Base-by-base conservation (phyloP, 2,113 vertebrate genomes). In the Tinamus guttatus region DNA sequence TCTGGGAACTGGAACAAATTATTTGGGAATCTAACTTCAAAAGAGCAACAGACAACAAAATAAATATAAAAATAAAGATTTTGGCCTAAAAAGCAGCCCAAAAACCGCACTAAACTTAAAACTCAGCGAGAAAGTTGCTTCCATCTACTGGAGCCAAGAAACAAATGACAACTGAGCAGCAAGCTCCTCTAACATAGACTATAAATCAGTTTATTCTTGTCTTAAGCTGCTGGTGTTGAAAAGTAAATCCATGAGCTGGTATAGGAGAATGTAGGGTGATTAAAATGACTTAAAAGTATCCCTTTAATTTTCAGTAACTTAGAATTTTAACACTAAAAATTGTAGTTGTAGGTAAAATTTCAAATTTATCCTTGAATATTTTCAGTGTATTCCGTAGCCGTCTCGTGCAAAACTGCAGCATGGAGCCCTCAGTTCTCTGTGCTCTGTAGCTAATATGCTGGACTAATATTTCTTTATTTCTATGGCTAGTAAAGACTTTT, bases 1-100 rank as follows among this genome's bases (percentile, higher is more conserved):
- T 84, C 38, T 67, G 49, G 56, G 62, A 93, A 89, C 86, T 87
- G 89, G 74, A 95, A 85, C 65, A 94, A 85, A 93, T 91, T 93
- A 79, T 91, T 58, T 65, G 43, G 58, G 58, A 92, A 92, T 76
- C 52, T 68, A 38, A 64, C 54, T 82, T 91, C 87, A 94, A 91
- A 89, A n/a, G 71, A 58, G 52, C 25, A 63, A 65, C 56, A 80
- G 81, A 76, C 41, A 94, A 73, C 49, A 79, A 88, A 93, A 92
- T 78, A 90, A 81, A 87, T 58, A 60, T 13, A 60, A 80, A 92
- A 91, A 59, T 79, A 82, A 85, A 94, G 18, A 74, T n/a, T 89
- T 76, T 49, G 68, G 79, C 71, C 78, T 77, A 62, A 79, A 87
- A 93, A 80, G 8, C 24, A 74, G 59, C 4, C 49, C 54, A 34